Evolutionary conservation across 2,797 vertebrate species (phyloP), one percentile per base, ranked within the genome.

Genomic region (Fistularia commersonii): DNA sequence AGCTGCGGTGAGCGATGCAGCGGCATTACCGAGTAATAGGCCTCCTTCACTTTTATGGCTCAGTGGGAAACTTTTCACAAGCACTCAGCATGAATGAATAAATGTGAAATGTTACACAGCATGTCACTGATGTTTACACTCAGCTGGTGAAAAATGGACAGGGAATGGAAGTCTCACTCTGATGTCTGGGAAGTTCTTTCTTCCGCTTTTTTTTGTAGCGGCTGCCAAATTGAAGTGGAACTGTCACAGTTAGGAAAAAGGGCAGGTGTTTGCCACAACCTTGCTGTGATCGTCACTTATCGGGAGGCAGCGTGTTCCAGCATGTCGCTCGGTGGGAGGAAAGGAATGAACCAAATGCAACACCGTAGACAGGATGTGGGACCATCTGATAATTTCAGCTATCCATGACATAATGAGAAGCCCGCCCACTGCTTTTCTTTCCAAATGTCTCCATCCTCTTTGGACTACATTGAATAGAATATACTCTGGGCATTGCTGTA

Each of bases 331-430:
- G 32, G 62, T 36, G 62, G 64, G 59, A 70, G 66, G 66, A 66
- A 69, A 41, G 67, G 58, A 57, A 61, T 64, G 44, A 62, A 56
- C 54, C 56, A 62, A 75, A 72, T 54, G 54, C 69, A 57, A 74
- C 62, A 66, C 74, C 69, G 61, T 60, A 54, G 61, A 37, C 69
- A 57, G 64, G 54, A 45, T 8, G 48, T 5, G 42, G 51, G 45
- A 46, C 32, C 38, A 51, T 66, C 73, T 76, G 77, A 80, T 31
- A 50, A 69, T 57, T 74, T 87, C 84, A 87, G 85, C 82, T 86
- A 83, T 77, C 86, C 57, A 49, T 74, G 70, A 72, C 76, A 69
- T 84, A 79, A 76, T 35, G 66, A 62, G 78, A 59, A 70, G 64
- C 67, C 56, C 58, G 8, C 57, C 54, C 13, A 45, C 48, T 42